Percentiles rank a stretch among this genome's conserved stretches.
phyloP scores from a whole-genome alignment of 2,888 invertebrate genomes.

The Oxytorus armatus region DNA sequence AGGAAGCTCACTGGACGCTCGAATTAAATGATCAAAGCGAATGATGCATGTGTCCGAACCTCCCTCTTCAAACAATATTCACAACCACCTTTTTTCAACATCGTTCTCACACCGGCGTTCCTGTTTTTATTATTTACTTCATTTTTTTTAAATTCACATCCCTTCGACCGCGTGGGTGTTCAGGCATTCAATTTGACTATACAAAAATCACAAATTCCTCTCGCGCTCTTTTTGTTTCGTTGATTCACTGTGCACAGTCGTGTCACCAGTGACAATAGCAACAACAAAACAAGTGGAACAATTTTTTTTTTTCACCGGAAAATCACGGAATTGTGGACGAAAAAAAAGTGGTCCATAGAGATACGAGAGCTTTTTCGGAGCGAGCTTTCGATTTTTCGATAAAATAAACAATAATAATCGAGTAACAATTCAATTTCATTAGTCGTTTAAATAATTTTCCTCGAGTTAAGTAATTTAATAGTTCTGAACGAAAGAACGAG shows the following conservation, averaged over 20 bases:
- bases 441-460: neutral
- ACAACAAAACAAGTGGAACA: neutral
- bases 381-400: neutral
- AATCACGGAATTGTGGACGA: neutral
- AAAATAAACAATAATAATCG: neutral
- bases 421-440: too few relatives aligned
- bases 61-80: slow-evolving; percentile 4
- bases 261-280: neutral
- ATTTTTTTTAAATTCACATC: neutral
- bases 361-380: neutral
- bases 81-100: slow-evolving; percentile 10
- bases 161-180: too few relatives aligned
- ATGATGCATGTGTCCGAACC: slow-evolving; percentile 1
- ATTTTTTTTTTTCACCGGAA: slow-evolving; percentile 6
- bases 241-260: too few relatives aligned
- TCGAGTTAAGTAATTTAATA: neutral
- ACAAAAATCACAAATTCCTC: too few relatives aligned
- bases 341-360: neutral
- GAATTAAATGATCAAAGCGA: slow-evolving; percentile 63
- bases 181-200: too few relatives aligned
- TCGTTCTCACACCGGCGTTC: slow-evolving; percentile 35
- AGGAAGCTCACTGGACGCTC: slow-evolving; percentile 15
- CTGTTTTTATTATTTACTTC: slow-evolving; percentile 1
- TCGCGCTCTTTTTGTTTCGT: neutral
- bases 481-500: neutral